Conservation (phyloP, 1,140 invertebrate species). For the Procambarus virginalis region DNA sequence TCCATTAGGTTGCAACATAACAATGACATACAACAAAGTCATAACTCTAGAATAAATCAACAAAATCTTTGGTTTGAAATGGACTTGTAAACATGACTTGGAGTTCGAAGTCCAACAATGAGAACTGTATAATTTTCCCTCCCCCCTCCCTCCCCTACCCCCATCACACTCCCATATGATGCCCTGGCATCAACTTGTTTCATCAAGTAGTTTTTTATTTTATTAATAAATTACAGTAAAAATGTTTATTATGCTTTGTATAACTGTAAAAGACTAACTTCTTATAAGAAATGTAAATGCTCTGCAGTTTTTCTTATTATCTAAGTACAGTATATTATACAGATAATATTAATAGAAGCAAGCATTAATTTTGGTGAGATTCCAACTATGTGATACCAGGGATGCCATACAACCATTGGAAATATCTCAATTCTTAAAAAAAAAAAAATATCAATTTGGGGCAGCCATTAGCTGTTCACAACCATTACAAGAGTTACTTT, state of each 20-base stretch:
- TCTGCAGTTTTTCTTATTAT: not conserved
- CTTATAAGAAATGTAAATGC: not conserved
- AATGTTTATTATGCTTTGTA: not conserved
- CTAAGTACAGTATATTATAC: not conserved
- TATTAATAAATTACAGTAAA: not conserved
- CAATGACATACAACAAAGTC: conserved; percentile 50
- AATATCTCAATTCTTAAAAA: not conserved
- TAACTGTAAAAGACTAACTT: not conserved
- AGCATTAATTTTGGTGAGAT: not conserved
- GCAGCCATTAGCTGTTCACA: conserved; percentile 16
- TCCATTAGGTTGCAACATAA: conserved; percentile 48
- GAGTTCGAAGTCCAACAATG: conserved; percentile 8
- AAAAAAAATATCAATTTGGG: not conserved
- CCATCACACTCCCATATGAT: not conserved
- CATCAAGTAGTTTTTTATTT: not conserved
- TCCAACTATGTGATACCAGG: not conserved
- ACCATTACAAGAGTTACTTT: not conserved
- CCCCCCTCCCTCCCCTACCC: not conserved
- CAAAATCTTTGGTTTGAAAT: conserved; percentile 64
- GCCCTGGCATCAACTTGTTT: not conserved
- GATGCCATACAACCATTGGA: not conserved
- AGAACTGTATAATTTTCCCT: not conserved
- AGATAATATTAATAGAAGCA: not conserved
- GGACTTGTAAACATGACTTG: conserved; percentile 8
- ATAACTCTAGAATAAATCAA: conserved; percentile 60